Evolutionary conservation across 2,113 vertebrate genomes (phyloP).

Genomic region (Oreochromis spilurus): DNA sequence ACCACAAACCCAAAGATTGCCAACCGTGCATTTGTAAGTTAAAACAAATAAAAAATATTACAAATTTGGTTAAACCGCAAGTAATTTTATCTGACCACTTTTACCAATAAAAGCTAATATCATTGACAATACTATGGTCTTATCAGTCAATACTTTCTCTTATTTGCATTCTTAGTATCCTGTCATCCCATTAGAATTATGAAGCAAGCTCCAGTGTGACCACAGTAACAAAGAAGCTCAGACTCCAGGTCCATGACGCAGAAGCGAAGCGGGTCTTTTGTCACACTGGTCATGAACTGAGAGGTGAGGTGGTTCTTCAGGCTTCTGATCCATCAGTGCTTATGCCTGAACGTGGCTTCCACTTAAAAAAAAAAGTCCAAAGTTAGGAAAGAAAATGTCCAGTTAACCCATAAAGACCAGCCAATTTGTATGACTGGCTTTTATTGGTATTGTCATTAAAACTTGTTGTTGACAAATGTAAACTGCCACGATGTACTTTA

Average conservation of each 20-base stretch:
- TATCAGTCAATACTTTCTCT: neutral
- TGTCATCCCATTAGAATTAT: neutral
- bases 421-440: neutral
- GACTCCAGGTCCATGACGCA: neutral
- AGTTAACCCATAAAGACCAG: neutral
- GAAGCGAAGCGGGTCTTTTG: neutral
- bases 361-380: slow-evolving; percentile 49
- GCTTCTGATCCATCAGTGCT: slow-evolving; percentile 45
- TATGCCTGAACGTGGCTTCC: slow-evolving; percentile 74
- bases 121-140: neutral
- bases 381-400: neutral
- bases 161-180: neutral
- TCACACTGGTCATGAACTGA: neutral
- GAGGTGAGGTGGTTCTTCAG: neutral
- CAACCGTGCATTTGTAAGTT: neutral
- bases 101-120: neutral
- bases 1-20: neutral
- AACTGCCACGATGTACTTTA: neutral
- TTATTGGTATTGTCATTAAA: neutral
- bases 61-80: neutral
- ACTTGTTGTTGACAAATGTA: neutral
- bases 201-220: neutral
- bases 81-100: neutral
- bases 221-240: neutral
- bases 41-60: neutral